These are phyloP conservation scores for Clarias fuscus DNA, from an alignment of 2,797 vertebrate genomes.

Conservation along the genomic window DNA sequence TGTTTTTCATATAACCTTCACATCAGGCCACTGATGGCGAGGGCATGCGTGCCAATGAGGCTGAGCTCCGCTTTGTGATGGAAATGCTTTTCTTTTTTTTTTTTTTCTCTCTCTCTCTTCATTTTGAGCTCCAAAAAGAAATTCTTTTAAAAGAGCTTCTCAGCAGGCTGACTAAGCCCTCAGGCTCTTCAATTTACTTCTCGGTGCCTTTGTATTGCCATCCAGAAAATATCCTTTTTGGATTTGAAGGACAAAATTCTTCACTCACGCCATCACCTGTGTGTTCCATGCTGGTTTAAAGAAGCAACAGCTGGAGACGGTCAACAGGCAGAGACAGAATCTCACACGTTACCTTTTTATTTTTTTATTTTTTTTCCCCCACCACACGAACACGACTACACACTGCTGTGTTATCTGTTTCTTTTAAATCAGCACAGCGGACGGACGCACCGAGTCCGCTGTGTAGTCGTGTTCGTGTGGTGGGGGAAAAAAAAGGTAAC, in stretches of 20 bases:
- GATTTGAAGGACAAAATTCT: conserved; percentile 55
- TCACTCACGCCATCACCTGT: conserved; percentile 20
- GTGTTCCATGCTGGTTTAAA: conserved; percentile 38
- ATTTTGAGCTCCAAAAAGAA: conserved; percentile 32
- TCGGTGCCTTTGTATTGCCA: conserved; percentile 24
- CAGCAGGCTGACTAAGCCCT: conserved; percentile 22
- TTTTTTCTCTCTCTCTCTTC: neutral
- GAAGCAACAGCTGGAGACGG: conserved; percentile 24
- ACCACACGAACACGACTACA: neutral
- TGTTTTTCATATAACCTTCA: conserved; percentile 37
- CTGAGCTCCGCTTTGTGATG: conserved; percentile 36
- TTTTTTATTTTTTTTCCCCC: no score
- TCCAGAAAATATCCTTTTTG: conserved; percentile 38
- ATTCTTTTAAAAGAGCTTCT: conserved; percentile 39
- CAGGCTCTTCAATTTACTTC: conserved; percentile 33
- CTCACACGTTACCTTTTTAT: conserved; percentile 20
- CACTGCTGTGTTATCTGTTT: neutral
- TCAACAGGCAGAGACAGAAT: conserved; percentile 8
- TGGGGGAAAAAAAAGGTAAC: no score
- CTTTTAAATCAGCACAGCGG: neutral
- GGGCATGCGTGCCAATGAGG: neutral
- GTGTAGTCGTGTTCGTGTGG: no score
- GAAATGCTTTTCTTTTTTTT: conserved; percentile 9
- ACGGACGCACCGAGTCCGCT: no score
- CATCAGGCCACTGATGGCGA: conserved; percentile 30